These are phyloP conservation scores for Ochotona curzoniae DNA, from an alignment of 2,113 vertebrate genomes.

Conservation along the genomic window DNA sequence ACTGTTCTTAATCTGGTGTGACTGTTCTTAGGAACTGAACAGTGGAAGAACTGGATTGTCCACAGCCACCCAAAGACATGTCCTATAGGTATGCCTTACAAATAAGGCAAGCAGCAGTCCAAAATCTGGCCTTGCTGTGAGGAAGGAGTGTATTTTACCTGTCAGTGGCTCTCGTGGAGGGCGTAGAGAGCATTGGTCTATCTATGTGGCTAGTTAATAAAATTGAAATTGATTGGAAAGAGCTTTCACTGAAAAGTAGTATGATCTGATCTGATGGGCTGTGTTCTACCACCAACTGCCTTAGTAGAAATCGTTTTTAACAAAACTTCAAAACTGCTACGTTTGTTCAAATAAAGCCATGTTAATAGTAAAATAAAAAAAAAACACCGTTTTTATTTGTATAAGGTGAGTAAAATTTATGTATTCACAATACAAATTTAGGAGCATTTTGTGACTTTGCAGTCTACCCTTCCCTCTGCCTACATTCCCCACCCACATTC, in stretches of 20 bases:
- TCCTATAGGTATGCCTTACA: not conserved
- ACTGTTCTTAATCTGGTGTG: not conserved
- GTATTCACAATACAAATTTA: too few relatives aligned
- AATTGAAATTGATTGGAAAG: not conserved
- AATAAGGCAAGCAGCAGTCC: not conserved
- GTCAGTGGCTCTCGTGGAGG: too few relatives aligned
- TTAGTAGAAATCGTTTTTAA: not conserved
- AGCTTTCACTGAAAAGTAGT: not conserved
- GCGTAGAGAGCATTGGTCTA: not conserved
- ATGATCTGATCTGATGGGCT: not conserved
- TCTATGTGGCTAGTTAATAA: not conserved
- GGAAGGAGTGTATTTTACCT: not conserved
- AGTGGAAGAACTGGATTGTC: not conserved
- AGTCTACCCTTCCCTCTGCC: too few relatives aligned
- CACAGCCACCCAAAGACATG: not conserved
- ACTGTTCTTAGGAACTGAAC: not conserved
- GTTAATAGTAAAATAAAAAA: too few relatives aligned
- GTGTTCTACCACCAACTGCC: not conserved
- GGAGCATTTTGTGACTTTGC: too few relatives aligned
- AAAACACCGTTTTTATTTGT: too few relatives aligned
- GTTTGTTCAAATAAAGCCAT: too few relatives aligned
- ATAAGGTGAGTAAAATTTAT: too few relatives aligned
- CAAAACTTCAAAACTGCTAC: too few relatives aligned
- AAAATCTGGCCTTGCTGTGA: not conserved
- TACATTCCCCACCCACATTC: too few relatives aligned